Base-by-base conservation (phyloP, 2,797 vertebrate species). In the Anguilla anguilla region DNA sequence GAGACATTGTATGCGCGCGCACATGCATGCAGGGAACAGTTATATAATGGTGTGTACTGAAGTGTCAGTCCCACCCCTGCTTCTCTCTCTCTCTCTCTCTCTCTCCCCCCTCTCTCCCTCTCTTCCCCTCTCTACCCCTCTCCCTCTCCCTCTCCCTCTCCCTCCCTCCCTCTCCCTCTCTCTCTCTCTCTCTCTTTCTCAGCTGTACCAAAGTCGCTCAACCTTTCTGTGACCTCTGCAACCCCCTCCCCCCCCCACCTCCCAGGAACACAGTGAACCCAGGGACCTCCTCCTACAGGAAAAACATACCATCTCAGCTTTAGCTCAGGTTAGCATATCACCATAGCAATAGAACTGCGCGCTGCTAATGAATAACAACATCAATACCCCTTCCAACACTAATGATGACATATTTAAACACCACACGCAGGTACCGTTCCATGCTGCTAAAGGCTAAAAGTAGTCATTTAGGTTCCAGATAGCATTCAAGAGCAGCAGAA, bases 181-280 rank as follows among this genome's bases (percentile, higher is more conserved):
- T n/a, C 43, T 49, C 77, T 81, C 17, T 64, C 59, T 72, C 72
- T 43, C 43, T 49, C 77, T 81, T 5, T 64, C 61, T 72, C 74
- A 49, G 77, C 77, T 82, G 46, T 82, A 49, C 43, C 79, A 82
- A 49, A 82, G 43, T n/a, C 43, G 22, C 74, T 77, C 79, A n/a
- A 82, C 79, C 79, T 82, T 82, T 82, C 46, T 82, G 79, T 82
- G 79, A 82, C 79, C 79, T 82, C 79, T 51, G 43, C 79, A 6
- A 11, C 72, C 28, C 72, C 69, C 28, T 13, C 2, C 72, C 72
- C 28, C 28, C 28, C 72, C 72, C 72, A 77, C 28, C 79, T 22
- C 79, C 46, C 79, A 82, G 79, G 79, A 82, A 82, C 79, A 49
- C 19, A 82, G 79, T 49, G 79, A 82, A 82, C 79, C 22, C 79